Evolutionary conservation across 2,113 vertebrate species (phyloP), one percentile per base, ranked within the genome.

Genomic region (Bufo bufo): DNA sequence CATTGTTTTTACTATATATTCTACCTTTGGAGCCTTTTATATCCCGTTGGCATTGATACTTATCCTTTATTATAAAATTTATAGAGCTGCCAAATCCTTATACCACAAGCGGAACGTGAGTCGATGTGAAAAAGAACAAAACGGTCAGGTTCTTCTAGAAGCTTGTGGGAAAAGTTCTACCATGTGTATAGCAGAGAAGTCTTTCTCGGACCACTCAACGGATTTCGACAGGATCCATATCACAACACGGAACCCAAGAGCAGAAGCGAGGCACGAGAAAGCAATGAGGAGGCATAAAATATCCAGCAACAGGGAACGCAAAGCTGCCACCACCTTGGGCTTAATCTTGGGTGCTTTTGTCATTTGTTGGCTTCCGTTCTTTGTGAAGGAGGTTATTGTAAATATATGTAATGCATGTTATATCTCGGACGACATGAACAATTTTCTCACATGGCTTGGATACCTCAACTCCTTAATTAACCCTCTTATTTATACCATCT

Each of bases 41-140:
- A 98, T 99, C 89, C 98, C 98, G 0, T 91, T 99, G 45, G 92
- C 96, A 85, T 93, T 99, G 91, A 99, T 99, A 91, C 94, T 99
- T 91, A 98, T 99, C 90, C 97, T 99, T 89, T 99, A 99, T 91
- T 99, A 99, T 91, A 99, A 99, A 94, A 99, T 99, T 92, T 99
- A 99, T 92, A 95, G 94, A 77, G 98, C 98, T 0, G 98, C 98
- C 90, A 97, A 98, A 92, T 98, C 94, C 3, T 96, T 99, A 65
- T 97, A 97, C 71, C 96, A 98, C 93, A 97, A 97, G 84, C 95
- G 98, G 89, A 97, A 96, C 3, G 89, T 96, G 77, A 99, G 97
- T 87, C 93, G 95, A 20, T 95, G 97, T 0, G 92, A 95, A 79
- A 97, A 96, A 86, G 96, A 97, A 84, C 92, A 95, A 90, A 99